A percentile compares a stretch with the other conserved stretches of the same genome.
Conservation (phyloP, 2,888 invertebrate species). For the Cataglyphis altisquamis region DNA sequence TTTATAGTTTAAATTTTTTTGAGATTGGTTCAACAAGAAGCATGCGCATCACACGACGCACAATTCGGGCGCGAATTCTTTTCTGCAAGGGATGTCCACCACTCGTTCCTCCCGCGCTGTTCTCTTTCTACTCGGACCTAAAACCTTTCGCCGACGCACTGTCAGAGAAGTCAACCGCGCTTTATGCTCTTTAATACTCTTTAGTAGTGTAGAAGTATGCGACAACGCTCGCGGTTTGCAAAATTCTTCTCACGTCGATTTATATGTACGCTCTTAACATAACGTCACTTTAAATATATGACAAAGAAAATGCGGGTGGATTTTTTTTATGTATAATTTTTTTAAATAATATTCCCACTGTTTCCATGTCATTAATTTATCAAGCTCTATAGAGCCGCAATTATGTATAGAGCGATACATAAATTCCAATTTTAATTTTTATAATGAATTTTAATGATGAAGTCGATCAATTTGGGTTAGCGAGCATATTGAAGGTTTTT, state of each 20-base stretch:
- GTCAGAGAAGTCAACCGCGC: conserved; percentile 73
- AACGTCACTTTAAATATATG: conserved; percentile 41
- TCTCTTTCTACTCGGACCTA: conserved; percentile 61
- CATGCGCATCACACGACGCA: neutral
- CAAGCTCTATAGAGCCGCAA: neutral
- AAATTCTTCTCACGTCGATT: neutral
- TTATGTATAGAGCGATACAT: too few relatives aligned
- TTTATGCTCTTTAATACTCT: conserved; percentile 65
- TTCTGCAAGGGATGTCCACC: neutral
- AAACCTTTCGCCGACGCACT: conserved; percentile 74
- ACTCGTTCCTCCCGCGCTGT: neutral
- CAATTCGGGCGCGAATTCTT: neutral
- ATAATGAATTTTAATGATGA: too few relatives aligned
- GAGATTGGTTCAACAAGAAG: neutral
- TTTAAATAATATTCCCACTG: neutral
- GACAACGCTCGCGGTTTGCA: conserved; percentile 5
- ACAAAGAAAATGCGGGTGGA: neutral
- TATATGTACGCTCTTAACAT: neutral
- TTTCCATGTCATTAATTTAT: neutral
- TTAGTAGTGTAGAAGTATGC: conserved; percentile 41
- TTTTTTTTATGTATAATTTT: neutral
- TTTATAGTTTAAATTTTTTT: neutral
- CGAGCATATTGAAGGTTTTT: neutral
- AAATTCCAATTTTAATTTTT: too few relatives aligned
- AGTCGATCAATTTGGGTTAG: too few relatives aligned